Conservation (phyloP, 2,888 invertebrate species). For the Tetropium fuscum region DNA sequence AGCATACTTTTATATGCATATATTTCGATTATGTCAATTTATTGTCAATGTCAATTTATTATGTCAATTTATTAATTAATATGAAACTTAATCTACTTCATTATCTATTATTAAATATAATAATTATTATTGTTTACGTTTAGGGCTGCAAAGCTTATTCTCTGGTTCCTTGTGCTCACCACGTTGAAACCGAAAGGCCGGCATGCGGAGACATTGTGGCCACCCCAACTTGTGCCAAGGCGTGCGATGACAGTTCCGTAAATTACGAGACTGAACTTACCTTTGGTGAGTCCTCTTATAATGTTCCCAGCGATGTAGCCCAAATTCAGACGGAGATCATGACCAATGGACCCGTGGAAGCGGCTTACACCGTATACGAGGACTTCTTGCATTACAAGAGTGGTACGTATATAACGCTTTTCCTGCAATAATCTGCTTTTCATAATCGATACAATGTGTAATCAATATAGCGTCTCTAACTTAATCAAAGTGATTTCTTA, state of each 20-base stretch:
- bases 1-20: too few relatives aligned
- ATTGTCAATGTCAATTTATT: too few relatives aligned
- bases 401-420: slow-evolving; percentile 79
- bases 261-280: slow-evolving; percentile 32
- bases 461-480: too few relatives aligned
- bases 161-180: slow-evolving; percentile 37
- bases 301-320: slow-evolving; percentile 59
- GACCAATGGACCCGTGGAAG: slow-evolving; percentile 86
- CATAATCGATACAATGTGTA: too few relatives aligned
- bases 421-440: too few relatives aligned
- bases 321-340: slow-evolving; percentile 82
- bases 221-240: slow-evolving; percentile 29
- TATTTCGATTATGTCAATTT: too few relatives aligned
- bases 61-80: too few relatives aligned
- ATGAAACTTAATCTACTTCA: too few relatives aligned
- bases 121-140: too few relatives aligned
- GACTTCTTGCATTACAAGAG: slow-evolving; percentile 85
- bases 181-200: slow-evolving; percentile 3
- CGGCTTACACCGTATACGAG: slow-evolving; percentile 83
- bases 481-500: too few relatives aligned
- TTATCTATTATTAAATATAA: too few relatives aligned
- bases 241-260: slow-evolving; percentile 28
- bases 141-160: slow-evolving; percentile 40
- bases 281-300: slow-evolving; percentile 32
- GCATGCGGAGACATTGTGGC: not conserved